These are phyloP conservation scores for Serripes groenlandicus DNA, from an alignment of 2,888 invertebrate species.

Conservation along the genomic window DNA sequence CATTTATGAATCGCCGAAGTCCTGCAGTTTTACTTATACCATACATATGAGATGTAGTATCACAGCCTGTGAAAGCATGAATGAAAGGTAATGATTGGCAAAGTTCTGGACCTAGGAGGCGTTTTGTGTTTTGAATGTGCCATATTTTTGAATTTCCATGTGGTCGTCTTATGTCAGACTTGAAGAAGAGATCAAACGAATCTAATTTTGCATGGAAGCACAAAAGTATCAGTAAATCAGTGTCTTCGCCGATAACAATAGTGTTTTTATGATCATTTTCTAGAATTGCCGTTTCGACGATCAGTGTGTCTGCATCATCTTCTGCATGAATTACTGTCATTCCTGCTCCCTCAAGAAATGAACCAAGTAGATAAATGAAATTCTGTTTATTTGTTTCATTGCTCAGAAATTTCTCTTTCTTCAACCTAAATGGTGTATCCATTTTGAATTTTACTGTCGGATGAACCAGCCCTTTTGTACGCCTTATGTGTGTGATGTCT, in stretches of 20 bases:
- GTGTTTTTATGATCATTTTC: slow-evolving; percentile 32
- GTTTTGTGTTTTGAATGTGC: slow-evolving; percentile 55
- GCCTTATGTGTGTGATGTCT: slow-evolving; percentile 50
- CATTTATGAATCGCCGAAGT: slow-evolving; percentile 23
- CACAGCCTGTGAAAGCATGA: slow-evolving; percentile 69
- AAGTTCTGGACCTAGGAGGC: slow-evolving; percentile 35
- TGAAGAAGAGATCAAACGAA: slow-evolving; percentile 50
- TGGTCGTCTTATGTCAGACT: slow-evolving; percentile 30
- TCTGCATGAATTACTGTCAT: slow-evolving; percentile 55
- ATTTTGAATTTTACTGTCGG: neutral
- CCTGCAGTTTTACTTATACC: slow-evolving; percentile 57
- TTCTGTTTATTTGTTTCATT: slow-evolving; percentile 15
- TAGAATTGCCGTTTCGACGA: slow-evolving; percentile 65
- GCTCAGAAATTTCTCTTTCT: neutral
- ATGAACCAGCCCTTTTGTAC: neutral
- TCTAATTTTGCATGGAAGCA: slow-evolving; percentile 54
- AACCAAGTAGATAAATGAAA: slow-evolving; percentile 16
- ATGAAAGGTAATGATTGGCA: slow-evolving; percentile 50
- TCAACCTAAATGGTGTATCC: neutral
- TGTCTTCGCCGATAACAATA: slow-evolving; percentile 75
- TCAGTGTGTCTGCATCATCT: slow-evolving; percentile 71
- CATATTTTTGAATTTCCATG: slow-evolving; percentile 32
- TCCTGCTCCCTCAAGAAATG: neutral
- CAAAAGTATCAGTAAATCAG: slow-evolving; percentile 73
- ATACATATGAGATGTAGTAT: slow-evolving; percentile 66